These are phyloP conservation scores for Rhyacophila brunnea DNA, from an alignment of 1,140 invertebrate species.

Conservation along the genomic window DNA sequence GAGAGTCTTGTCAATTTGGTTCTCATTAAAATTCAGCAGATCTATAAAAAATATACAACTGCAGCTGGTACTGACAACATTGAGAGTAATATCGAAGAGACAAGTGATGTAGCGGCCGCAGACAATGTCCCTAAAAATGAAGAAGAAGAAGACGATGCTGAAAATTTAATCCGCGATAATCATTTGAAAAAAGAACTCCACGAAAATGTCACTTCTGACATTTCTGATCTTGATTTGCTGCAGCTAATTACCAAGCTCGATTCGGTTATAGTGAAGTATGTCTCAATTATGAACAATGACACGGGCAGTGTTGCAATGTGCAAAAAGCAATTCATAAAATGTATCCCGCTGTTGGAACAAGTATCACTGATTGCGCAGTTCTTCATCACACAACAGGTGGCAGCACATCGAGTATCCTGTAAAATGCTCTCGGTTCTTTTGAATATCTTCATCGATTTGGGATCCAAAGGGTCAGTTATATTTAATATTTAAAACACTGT, in stretches of 20 bases:
- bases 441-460: slow-evolving; percentile 81
- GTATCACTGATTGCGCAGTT: slow-evolving; percentile 73
- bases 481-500: no score
- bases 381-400: slow-evolving; percentile 73
- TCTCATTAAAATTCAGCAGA: slow-evolving; percentile 65
- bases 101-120: slow-evolving; percentile 45
- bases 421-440: slow-evolving; percentile 84
- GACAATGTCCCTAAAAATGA: slow-evolving; percentile 26
- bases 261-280: slow-evolving; percentile 33
- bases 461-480: slow-evolving; percentile 68
- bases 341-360: slow-evolving; percentile 76
- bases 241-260: slow-evolving; percentile 48
- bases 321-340: slow-evolving; percentile 40
- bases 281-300: slow-evolving; percentile 6
- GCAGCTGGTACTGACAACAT: slow-evolving; percentile 5
- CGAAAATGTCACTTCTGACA: slow-evolving; percentile 58
- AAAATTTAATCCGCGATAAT: slow-evolving; percentile 56
- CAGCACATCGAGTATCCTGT: slow-evolving; percentile 70
- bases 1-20: slow-evolving; percentile 61
- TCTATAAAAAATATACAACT: slow-evolving; percentile 63
- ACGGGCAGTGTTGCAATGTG: slow-evolving; percentile 11
- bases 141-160: slow-evolving; percentile 44
- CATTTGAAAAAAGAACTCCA: slow-evolving; percentile 64
- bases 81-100: slow-evolving; percentile 36
- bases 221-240: slow-evolving; percentile 55